phyloP scores from a whole-genome alignment of 2,797 vertebrate species.

The Vultur gryphus region DNA sequence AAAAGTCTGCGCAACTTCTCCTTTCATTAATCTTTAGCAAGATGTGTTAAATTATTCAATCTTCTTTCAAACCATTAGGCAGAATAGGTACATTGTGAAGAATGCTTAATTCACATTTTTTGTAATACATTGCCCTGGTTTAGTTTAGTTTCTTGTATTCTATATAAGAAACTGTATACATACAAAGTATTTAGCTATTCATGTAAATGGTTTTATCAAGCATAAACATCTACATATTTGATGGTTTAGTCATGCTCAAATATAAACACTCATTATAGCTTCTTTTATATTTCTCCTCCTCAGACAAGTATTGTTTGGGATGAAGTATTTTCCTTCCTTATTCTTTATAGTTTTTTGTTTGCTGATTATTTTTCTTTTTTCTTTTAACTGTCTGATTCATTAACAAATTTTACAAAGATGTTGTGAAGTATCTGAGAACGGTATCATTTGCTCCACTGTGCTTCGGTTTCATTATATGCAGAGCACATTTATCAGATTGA shows the following conservation, averaged over 20 bases:
- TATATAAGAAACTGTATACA: neutral
- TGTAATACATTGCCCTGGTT: neutral
- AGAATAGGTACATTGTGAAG: neutral
- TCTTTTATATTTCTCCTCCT: neutral
- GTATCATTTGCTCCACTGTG: neutral
- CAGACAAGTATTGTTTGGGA: neutral
- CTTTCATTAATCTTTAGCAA: neutral
- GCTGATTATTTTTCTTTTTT: neutral
- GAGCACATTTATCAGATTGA: neutral
- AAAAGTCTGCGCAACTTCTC: neutral
- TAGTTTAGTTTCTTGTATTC: neutral
- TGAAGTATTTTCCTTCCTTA: neutral
- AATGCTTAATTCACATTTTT: neutral
- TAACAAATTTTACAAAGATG: neutral
- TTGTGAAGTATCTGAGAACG: neutral
- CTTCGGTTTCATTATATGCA: neutral
- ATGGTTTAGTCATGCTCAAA: neutral
- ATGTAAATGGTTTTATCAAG: neutral
- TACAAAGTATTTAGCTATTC: neutral
- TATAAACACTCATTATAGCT: neutral
- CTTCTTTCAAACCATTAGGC: neutral
- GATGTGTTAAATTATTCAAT: neutral
- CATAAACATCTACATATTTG: neutral
- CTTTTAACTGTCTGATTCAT: neutral
- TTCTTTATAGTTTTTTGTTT: neutral